These are phyloP conservation scores for Strigamia crassipes DNA, from an alignment of 2,888 invertebrate genomes.

Conservation along the genomic window DNA sequence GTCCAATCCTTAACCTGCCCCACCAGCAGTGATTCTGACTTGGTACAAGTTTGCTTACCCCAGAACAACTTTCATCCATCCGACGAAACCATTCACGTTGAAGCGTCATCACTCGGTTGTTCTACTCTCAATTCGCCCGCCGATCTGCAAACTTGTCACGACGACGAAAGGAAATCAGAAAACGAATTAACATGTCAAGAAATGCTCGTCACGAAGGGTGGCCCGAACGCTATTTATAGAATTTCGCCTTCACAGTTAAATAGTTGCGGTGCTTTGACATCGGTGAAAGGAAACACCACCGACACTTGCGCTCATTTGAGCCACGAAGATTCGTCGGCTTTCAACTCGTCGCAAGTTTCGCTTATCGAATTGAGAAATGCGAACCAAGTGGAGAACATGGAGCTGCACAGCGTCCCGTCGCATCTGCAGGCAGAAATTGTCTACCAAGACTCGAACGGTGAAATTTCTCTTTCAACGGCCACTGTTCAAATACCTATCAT, in stretches of 20 bases:
- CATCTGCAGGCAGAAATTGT: slow-evolving; percentile 38
- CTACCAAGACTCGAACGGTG: background rate
- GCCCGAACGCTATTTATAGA: slow-evolving; percentile 47
- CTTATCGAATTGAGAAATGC: background rate
- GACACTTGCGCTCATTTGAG: background rate
- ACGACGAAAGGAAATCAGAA: background rate
- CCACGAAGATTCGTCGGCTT: background rate
- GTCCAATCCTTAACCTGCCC: slow-evolving; percentile 6
- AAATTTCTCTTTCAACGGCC: background rate
- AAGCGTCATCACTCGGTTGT: background rate
- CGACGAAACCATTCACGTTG: background rate
- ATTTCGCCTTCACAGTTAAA: slow-evolving; percentile 48
- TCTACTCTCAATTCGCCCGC: background rate
- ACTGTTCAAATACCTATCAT: slow-evolving; percentile 41
- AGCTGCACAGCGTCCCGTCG: background rate
- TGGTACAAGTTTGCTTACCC: slow-evolving; percentile 1
- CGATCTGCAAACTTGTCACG: background rate
- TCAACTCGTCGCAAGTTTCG: background rate
- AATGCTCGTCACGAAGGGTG: background rate
- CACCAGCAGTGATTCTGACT: background rate
- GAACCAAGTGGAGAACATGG: background rate
- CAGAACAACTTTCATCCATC: background rate
- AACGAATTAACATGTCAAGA: background rate
- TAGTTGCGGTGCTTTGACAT: background rate
- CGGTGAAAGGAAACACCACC: background rate